A percentile compares a stretch with the other conserved stretches of the same genome.
These are phyloP conservation scores for Phytoseiulus persimilis DNA, from an alignment of 2,888 invertebrate genomes.

Conservation along the genomic window DNA sequence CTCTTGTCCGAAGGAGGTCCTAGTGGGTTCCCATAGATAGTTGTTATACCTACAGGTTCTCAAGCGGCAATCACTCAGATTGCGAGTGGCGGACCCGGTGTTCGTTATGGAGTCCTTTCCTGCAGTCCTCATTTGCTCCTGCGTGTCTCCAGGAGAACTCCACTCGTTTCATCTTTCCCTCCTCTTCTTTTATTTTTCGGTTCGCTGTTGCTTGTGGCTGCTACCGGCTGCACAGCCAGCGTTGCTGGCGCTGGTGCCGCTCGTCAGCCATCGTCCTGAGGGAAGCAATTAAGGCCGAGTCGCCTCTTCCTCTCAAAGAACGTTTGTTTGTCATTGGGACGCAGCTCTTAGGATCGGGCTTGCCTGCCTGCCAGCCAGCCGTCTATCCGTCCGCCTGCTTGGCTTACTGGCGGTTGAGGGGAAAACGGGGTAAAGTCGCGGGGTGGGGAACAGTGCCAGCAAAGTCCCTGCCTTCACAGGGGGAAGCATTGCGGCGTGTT, in stretches of 20 bases:
- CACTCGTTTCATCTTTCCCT: background rate
- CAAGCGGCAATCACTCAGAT: background rate
- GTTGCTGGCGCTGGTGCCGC: background rate
- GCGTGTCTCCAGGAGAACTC: background rate
- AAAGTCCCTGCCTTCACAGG: background rate
- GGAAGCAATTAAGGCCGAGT: constrained; percentile 37
- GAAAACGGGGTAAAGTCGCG: background rate
- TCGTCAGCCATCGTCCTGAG: constrained; percentile 22
- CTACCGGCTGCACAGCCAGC: background rate
- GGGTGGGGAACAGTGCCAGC: background rate
- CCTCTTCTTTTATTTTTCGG: background rate
- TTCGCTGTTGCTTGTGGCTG: background rate
- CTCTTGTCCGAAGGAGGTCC: too few species aligned
- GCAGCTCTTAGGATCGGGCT: constrained; percentile 14
- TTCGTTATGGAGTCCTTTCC: background rate
- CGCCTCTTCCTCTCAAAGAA: constrained; percentile 36
- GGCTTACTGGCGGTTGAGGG: background rate
- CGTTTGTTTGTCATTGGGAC: constrained; percentile 39
- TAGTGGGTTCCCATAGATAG: too few species aligned
- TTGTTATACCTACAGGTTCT: too few species aligned
- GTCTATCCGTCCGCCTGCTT: background rate
- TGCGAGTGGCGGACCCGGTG: background rate
- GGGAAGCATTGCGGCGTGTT: constrained; percentile 38
- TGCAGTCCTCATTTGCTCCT: background rate
- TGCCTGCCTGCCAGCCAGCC: background rate